Conservation (phyloP, 2,888 invertebrate species). For the Hyles lineata region DNA sequence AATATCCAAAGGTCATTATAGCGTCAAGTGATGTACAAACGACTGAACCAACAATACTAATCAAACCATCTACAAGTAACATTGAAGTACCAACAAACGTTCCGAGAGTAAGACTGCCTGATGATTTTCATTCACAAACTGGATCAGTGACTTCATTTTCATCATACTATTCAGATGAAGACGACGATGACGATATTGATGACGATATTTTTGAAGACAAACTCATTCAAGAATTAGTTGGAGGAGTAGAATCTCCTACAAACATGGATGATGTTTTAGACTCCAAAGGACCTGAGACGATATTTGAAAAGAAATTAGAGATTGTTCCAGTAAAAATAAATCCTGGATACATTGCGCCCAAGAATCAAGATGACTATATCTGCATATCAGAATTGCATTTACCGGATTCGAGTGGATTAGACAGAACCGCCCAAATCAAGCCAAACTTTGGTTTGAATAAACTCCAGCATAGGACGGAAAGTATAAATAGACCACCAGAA, state of each 20-base stretch:
- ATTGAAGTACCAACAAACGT: conserved; percentile 67
- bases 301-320: conserved; percentile 73
- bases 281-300: conserved; percentile 75
- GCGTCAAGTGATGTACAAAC: conserved; percentile 75
- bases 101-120: conserved; percentile 81
- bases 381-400: conserved; percentile 72
- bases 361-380: conserved; percentile 70
- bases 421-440: conserved; percentile 77
- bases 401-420: conserved; percentile 66
- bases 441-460: conserved; percentile 76
- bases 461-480: conserved; percentile 74
- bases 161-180: conserved; percentile 70
- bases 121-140: conserved; percentile 72
- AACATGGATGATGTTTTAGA: conserved; percentile 68
- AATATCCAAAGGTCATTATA: conserved; percentile 81
- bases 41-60: conserved; percentile 86
- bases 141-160: conserved; percentile 71
- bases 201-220: conserved; percentile 67
- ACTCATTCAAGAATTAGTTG: conserved; percentile 75
- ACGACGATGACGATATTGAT: conserved; percentile 61
- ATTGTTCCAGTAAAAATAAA: conserved; percentile 78
- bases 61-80: conserved; percentile 83
- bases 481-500: conserved; percentile 75
- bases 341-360: conserved; percentile 56
- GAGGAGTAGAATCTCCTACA: conserved; percentile 75